phyloP scores from a whole-genome alignment of 2,113 vertebrate genomes.

The Alaudala cheleensis region DNA sequence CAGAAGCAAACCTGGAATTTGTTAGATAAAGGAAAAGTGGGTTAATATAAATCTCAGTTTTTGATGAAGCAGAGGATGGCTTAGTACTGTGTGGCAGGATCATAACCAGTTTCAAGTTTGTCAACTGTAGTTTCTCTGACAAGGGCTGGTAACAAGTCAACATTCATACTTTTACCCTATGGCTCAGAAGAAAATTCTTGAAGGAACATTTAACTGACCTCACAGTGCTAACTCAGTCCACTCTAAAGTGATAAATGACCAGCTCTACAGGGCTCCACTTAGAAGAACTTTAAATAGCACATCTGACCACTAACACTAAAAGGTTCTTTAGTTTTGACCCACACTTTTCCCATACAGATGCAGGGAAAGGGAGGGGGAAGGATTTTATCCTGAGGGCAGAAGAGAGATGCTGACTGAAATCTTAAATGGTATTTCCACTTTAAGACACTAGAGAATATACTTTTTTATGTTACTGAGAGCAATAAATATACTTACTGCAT shows the following conservation, averaged over 20 bases:
- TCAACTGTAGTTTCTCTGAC: background rate
- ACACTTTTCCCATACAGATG: background rate
- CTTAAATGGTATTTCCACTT: background rate
- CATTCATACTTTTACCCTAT: background rate
- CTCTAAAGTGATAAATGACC: constrained; percentile 10
- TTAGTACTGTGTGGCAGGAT: background rate
- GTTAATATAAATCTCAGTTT: background rate
- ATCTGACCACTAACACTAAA: constrained; percentile 26
- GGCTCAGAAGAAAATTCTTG: background rate
- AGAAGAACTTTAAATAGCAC: constrained; percentile 30
- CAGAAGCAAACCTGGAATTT: background rate
- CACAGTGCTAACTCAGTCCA: background rate
- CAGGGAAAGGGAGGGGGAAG: background rate
- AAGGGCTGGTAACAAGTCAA: background rate
- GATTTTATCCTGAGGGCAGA: background rate
- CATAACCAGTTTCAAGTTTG: background rate
- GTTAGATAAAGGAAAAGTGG: background rate
- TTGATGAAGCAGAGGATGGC: background rate
- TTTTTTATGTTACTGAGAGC: background rate
- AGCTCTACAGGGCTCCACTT: background rate
- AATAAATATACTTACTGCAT: background rate
- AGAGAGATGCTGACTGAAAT: background rate
- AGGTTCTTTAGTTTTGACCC: constrained; percentile 25
- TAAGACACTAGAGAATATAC: background rate
- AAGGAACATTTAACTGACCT: constrained; percentile 20